Base-by-base conservation (phyloP, 35 echinoderm and acorn worm genomes). In the Hemicentrotus pulcherrimus region DNA sequence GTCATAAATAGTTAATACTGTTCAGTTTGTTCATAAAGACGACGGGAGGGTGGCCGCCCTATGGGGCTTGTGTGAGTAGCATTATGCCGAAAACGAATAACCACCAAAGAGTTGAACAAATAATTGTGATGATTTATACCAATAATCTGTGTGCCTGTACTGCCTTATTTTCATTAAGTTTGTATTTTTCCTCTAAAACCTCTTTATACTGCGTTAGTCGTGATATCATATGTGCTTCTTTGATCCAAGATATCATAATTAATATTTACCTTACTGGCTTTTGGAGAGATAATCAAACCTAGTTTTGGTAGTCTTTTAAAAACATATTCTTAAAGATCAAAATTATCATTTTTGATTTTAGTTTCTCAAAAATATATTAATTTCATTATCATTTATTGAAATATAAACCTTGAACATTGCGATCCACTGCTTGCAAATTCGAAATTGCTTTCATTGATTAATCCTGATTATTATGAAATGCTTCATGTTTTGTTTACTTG, bases 61-160 rank as follows among this genome's bases (percentile, higher is more conserved):
- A 78, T 7, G 6, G 24, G 0, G 4, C n/a, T 78, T 78, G 65
- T 78, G 65, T 78, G 65, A 78, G 65, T n/a, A n/a, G 65, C 19
- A 71, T 59, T 78, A 71, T 71, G 22, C 61, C 7, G 3, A 78
- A 41, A n/a, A 78, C 1, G 24, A 78, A 78, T 28, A 78, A 4
- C 65, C 65, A 78, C 65, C 65, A 78, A 78, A 78, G 65, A 78
- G 19, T 7, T n/a, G 65, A 55, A 55, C 50, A 55, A 55, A 55
- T 55, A 55, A 13, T 55, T 55, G 50, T 55, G 9, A 70, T 70
- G 16, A 24, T 19, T 70, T 78, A 78, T 78, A 78, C 22, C 65
- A 78, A 78, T 78, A 78, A 78, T 78, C 65, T 28, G 65, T 78
- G 65, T 78, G 65, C 65, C 65, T 78, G 65, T 78, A 78, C 22